A percentile compares a stretch with the other conserved stretches of the same genome.
These are phyloP conservation scores for Andrena dorsata DNA, from an alignment of 2,888 invertebrate species.

Conservation along the genomic window DNA sequence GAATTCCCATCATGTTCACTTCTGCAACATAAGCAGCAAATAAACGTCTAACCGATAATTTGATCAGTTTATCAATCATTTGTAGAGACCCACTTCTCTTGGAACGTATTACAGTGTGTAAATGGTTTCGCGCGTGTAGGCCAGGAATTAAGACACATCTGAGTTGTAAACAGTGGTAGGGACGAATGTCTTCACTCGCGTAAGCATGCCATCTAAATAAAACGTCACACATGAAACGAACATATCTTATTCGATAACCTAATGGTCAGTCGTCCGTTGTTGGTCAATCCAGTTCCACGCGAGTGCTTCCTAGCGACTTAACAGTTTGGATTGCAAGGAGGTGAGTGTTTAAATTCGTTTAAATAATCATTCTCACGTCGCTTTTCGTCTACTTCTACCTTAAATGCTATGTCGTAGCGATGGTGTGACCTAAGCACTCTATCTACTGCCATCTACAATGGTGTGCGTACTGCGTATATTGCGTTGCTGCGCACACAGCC, in stretches of 20 bases:
- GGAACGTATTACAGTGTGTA: not conserved
- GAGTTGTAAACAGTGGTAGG: constrained; percentile 14
- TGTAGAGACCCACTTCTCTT: not conserved
- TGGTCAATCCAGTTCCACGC: constrained; percentile 2
- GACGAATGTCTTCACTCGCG: constrained; percentile 15
- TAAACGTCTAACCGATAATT: not conserved
- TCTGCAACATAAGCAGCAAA: no score
- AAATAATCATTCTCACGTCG: not conserved
- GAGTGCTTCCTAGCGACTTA: not conserved
- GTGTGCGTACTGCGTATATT: not conserved
- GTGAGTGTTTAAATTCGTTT: constrained; percentile 8
- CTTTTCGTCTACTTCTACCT: not conserved
- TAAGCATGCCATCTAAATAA: constrained; percentile 15
- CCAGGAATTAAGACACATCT: not conserved
- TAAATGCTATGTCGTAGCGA: not conserved
- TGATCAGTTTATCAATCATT: not conserved
- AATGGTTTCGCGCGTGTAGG: not conserved
- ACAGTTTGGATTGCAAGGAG: not conserved
- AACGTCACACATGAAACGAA: constrained; percentile 8
- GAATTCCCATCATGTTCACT: no score
- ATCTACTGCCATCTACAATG: not conserved
- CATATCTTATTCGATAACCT: constrained; percentile 43
- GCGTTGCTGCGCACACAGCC: not conserved
- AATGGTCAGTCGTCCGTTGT: constrained; percentile 28
- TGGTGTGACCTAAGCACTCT: not conserved